phyloP scores from a whole-genome alignment of 2,888 invertebrate genomes.

The Agriotes lineatus region DNA sequence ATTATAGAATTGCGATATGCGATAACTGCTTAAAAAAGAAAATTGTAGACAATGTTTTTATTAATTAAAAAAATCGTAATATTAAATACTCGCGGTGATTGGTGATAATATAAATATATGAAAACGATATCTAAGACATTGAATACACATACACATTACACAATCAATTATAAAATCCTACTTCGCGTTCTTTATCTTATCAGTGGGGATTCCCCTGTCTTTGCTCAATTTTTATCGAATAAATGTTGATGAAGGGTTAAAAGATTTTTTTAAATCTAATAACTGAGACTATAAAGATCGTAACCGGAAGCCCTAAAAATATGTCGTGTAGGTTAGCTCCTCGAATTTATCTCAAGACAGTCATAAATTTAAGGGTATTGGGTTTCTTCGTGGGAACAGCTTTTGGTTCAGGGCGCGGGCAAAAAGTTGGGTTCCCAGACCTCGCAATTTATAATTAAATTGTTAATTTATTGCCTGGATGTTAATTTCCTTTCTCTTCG shows the following conservation, averaged over 20 bases:
- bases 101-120: no score
- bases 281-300: not conserved
- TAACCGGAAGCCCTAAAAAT: not conserved
- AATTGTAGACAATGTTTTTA: no score
- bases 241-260: not conserved
- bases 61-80: no score
- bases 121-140: no score
- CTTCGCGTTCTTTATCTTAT: no score
- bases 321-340: not conserved
- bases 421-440: conserved; percentile 12
- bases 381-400: conserved; percentile 9
- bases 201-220: not conserved
- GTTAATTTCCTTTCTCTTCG: conserved; percentile 20
- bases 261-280: not conserved
- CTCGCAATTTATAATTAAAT: conserved; percentile 32
- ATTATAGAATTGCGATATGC: no score
- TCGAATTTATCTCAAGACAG: not conserved
- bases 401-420: conserved; percentile 9
- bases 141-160: no score
- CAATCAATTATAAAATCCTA: no score
- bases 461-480: conserved; percentile 22
- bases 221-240: not conserved
- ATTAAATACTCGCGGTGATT: no score
- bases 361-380: not conserved
- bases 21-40: no score